Conservation (phyloP, 2,888 invertebrate genomes). For the Quadroppia sp. region DNA sequence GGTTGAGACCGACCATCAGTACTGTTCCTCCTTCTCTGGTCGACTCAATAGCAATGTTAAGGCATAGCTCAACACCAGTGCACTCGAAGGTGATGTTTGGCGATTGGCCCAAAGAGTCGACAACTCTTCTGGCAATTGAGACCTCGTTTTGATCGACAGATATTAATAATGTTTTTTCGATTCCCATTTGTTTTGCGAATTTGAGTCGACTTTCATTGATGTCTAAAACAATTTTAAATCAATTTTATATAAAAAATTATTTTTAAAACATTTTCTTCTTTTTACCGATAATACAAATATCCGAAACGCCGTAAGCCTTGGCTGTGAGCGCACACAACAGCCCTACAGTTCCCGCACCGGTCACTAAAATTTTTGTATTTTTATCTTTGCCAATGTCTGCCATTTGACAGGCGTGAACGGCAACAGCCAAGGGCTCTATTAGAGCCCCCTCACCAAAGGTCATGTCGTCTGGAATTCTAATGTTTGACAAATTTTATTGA, state of each 20-base stretch:
- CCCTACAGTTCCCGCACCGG: conserved; percentile 56
- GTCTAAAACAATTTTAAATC: conserved; percentile 47
- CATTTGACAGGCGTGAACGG: conserved; percentile 68
- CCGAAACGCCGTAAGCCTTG: background rate
- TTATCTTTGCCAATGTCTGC: too few species aligned
- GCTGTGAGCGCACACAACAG: conserved; percentile 44
- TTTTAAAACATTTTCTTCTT: conserved; percentile 49
- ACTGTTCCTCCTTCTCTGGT: conserved; percentile 38
- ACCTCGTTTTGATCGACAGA: conserved; percentile 48
- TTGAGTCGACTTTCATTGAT: conserved; percentile 51
- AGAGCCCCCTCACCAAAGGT: conserved; percentile 88
- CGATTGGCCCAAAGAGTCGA: conserved; percentile 49
- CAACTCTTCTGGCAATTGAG: conserved; percentile 50
- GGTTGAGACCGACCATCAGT: conserved; percentile 38
- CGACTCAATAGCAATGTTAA: conserved; percentile 64
- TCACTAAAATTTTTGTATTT: conserved; percentile 54
- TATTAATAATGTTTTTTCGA: conserved; percentile 50
- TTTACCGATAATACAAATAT: conserved; percentile 50
- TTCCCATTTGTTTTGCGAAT: conserved; percentile 53
- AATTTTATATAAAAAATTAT: background rate
- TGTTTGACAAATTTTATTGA: conserved; percentile 49
- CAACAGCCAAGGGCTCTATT: conserved; percentile 87
- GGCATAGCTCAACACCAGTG: conserved; percentile 75
- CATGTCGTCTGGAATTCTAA: background rate
- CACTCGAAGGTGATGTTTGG: conserved; percentile 76